Conservation (phyloP, 1,140 invertebrate genomes). For the Ruditapes philippinarum region DNA sequence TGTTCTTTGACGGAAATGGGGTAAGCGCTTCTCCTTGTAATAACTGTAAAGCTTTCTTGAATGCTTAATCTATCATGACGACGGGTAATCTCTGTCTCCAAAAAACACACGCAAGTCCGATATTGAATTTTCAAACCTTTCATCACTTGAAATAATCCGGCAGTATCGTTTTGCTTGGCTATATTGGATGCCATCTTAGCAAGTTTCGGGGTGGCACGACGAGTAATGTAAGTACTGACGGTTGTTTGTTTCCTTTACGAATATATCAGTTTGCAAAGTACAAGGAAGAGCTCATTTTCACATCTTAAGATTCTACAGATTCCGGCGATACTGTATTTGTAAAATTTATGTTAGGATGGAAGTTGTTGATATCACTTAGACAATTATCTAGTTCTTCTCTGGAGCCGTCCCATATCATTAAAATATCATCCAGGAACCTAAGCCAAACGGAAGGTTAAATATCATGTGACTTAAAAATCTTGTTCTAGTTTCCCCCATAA, state of each 20-base stretch:
- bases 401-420: conserved; percentile 12
- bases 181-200: neutral
- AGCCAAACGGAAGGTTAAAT: conserved; percentile 11
- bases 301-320: neutral
- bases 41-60: too few relatives aligned
- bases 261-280: neutral
- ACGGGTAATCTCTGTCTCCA: too few relatives aligned
- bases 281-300: neutral
- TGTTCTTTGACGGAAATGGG: neutral
- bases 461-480: neutral
- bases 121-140: neutral
- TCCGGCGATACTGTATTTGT: neutral
- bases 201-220: neutral
- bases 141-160: neutral
- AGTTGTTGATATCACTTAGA: neutral
- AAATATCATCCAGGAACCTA: conserved; percentile 47
- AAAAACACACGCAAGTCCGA: neutral
- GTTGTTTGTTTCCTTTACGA: neutral
- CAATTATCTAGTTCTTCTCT: conserved; percentile 14
- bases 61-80: neutral
- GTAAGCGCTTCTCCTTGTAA: neutral
- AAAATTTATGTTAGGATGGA: conserved; percentile 21
- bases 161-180: conserved; percentile 27
- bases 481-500: conserved; percentile 33
- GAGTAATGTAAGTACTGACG: conserved; percentile 2